Evolutionary conservation across 2,113 vertebrate genomes (phyloP).

Genomic region (Lepus timidus): DNA sequence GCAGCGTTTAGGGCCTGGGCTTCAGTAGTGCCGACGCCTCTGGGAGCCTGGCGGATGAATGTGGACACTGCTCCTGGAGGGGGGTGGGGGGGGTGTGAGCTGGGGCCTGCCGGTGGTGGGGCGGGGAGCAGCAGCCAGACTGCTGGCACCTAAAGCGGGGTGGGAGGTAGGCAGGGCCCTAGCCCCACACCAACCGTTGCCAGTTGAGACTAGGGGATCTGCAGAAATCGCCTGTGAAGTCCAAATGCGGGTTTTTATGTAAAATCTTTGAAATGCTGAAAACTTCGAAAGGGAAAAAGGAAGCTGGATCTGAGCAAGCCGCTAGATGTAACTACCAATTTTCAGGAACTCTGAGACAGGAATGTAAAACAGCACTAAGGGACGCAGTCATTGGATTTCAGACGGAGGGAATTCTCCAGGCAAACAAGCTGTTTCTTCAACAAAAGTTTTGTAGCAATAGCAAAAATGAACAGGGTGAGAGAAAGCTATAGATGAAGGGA

Average conservation of each 20-base stretch:
- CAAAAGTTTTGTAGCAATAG: not conserved
- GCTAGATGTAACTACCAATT: conserved; percentile 30
- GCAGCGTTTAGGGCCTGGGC: not conserved
- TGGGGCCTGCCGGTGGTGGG: not conserved
- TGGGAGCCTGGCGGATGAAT: not conserved
- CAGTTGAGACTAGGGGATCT: not conserved
- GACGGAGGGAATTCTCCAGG: not conserved
- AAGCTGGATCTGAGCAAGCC: not conserved
- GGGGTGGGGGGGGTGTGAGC: not conserved
- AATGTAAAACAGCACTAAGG: not conserved
- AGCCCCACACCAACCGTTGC: not conserved
- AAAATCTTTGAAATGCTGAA: conserved; percentile 20
- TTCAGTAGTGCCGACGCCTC: not conserved
- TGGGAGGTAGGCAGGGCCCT: not conserved
- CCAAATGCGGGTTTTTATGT: conserved; percentile 6
- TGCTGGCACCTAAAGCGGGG: not conserved
- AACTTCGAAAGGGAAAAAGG: not conserved
- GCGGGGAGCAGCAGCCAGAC: too few relatives aligned
- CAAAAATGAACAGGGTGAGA: not conserved
- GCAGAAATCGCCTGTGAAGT: not conserved
- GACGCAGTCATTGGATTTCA: not conserved
- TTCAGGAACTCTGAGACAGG: not conserved
- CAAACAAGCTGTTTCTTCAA: conserved; percentile 43
- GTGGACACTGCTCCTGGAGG: not conserved
- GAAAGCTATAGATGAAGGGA: not conserved